These are phyloP conservation scores for Rhodophaea formosa DNA, from an alignment of 2,888 invertebrate genomes.

Conservation along the genomic window DNA sequence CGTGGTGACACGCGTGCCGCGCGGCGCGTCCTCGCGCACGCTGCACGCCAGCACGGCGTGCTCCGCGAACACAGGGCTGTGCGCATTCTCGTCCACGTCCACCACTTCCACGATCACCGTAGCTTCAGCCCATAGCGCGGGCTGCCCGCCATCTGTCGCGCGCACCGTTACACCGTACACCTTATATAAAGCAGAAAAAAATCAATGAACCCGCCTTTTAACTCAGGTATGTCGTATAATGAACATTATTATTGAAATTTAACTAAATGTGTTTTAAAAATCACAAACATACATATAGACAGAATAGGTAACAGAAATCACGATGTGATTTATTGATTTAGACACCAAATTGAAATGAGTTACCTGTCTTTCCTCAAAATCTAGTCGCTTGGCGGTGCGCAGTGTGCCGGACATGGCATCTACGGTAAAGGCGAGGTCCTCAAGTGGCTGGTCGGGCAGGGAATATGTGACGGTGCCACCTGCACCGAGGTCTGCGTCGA, in stretches of 20 bases:
- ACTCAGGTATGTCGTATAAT: not conserved
- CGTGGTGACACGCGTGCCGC: conserved; percentile 88
- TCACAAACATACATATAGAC: too few species aligned
- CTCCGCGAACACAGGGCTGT: conserved; percentile 90
- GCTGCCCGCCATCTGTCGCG: conserved; percentile 92
- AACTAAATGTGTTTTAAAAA: too few species aligned
- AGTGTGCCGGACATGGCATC: conserved; percentile 93
- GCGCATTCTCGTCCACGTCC: conserved; percentile 96
- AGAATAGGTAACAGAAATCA: too few species aligned
- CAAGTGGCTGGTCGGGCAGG: conserved; percentile 84
- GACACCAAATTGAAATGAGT: too few species aligned
- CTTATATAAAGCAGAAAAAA: conserved; percentile 32
- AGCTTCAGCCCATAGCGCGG: conserved; percentile 89
- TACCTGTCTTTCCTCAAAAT: conserved; percentile 92
- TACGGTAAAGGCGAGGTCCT: conserved; percentile 88
- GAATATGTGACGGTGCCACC: conserved; percentile 91
- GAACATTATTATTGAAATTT: too few species aligned
- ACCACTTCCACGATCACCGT: conserved; percentile 92
- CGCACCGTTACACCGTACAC: conserved; percentile 92
- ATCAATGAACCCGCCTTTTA: too few species aligned
- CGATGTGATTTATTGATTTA: too few species aligned
- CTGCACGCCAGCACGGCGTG: conserved; percentile 86
- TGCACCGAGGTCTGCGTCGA: conserved; percentile 91
- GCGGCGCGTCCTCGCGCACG: conserved; percentile 90
- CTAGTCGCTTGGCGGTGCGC: conserved; percentile 87